Evolutionary conservation across 2,888 invertebrate species (phyloP).

Genomic region (Eilema depressum): DNA sequence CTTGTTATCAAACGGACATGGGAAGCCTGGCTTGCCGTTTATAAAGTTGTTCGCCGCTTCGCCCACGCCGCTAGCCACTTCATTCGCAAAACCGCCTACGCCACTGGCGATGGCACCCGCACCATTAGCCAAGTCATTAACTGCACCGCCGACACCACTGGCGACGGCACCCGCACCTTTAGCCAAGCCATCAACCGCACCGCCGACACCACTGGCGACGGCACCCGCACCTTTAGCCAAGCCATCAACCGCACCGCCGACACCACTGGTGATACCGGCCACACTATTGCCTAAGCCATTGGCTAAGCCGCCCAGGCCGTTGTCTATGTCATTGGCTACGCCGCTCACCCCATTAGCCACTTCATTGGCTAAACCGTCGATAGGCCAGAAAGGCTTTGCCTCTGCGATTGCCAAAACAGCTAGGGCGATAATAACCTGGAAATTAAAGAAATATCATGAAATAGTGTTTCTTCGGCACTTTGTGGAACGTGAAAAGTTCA

Average conservation of each 20-base stretch:
- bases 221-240: not conserved
- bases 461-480: not conserved
- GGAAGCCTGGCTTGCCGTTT: no score
- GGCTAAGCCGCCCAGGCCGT: no score
- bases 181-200: no score
- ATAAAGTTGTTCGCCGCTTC: not conserved
- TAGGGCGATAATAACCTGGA: not conserved
- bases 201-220: no score
- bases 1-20: no score
- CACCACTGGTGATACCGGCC: not conserved
- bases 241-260: no score
- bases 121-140: not conserved
- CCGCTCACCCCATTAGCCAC: not conserved
- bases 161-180: not conserved
- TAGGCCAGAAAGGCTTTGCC: not conserved
- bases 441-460: not conserved
- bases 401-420: not conserved
- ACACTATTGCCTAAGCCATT: not conserved
- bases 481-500: no score
- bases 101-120: not conserved
- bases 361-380: not conserved
- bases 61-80: not conserved
- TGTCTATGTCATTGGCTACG: not conserved
- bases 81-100: not conserved
- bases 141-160: not conserved